Base-by-base conservation (phyloP, 1,140 invertebrate species). In the Pogonomyrmex barbatus region DNA sequence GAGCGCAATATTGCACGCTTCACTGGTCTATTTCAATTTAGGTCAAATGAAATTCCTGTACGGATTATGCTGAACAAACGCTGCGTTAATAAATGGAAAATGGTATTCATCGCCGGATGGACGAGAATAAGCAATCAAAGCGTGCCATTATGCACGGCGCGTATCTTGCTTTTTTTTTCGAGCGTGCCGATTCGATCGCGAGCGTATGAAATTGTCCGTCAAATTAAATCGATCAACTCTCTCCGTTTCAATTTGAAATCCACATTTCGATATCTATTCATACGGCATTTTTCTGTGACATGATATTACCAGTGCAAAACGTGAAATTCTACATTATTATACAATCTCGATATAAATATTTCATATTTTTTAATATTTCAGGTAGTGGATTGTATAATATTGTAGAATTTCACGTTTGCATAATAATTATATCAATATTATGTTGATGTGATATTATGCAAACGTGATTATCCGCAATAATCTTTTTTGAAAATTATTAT, bases 1-100 rank as follows among this genome's bases (percentile, higher is more conserved):
- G 24, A 39, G 10, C 30, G 45, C 12, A 42, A 54, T 54, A 70
- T 60, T n/a, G 78, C 24, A 45, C 36, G 78, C 67, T 45, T 58
- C 50, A 47, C 14, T 63, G 42, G 45, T 79, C 47, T 39, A 79
- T 70, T 81, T 70, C 78, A 56, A 81, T 71, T 70, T 42, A 42
- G 78, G 50, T 71, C 65, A 71, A 71, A 71, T 60, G 50, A 71
- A 81, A 81, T 81, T 81, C 24, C 65, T 12, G 24, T 50, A 8
- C 65, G 76, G 65, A 81, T 81, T 71, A 58, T 54, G 14, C 3
- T 39, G 65, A 10, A 56, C 50, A 54, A 81, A 47, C 52, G 65
- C 24, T n/a, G 39, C 78, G 50, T 81, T 81, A 81, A 81, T 81
- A 81, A 81, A 42, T 81, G 78, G 47, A 81, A 70, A 70, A 45